Evolutionary conservation across 2,113 vertebrate species (phyloP), one percentile per base, ranked within the genome.

Genomic region (Himantopus leucocephalus): DNA sequence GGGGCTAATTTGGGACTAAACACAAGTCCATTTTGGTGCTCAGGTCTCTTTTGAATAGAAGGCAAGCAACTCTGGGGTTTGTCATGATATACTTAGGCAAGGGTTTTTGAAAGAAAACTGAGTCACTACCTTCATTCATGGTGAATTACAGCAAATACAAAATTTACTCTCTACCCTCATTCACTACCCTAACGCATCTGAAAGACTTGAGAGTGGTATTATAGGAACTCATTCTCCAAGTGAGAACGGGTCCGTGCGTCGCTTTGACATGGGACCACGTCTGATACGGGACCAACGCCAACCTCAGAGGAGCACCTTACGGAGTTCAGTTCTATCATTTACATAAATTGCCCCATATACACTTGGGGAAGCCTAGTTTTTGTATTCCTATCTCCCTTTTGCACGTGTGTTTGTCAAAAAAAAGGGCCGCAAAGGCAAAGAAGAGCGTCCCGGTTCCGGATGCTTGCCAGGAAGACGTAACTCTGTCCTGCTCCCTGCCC

Each of bases 251-350:
- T 37, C 62, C 21, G 1, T 8, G 14, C n/a, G 76, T 47, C 6
- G 2, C 41, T 58, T 71, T n/a, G 56, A n/a, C 0, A 0, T 18
- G 37, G 43, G 62, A 79, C 62, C 14, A 2, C 0, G 9, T 50
- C 37, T 67, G 64, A 64, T 22, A 13, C 0, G 11, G 41, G 59
- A 67, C 14, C 52, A 30, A 67, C 8, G 56, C 37, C 63, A 74
- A 6, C 13, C 32, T 50, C 26, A 60, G 23, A 88, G 41, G 24
- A 56, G 17, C 6, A 2, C 50, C 30, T 26, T 20, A 35, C 0
- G 0, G 37, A 68, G 66, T 22, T 58, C 2, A 8, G 39, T 52
- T 67, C 30, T 32, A 12, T 17, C 1, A 0, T 60, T 72, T 10
- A 39, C 32, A 29, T 10, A 12, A 22, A 26, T 8, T 55, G 50